Percentiles rank a stretch among this genome's conserved stretches.
Evolutionary conservation across 2,797 vertebrate species (phyloP).

Genomic region (Ctenochaetus hawaiiensis): DNA sequence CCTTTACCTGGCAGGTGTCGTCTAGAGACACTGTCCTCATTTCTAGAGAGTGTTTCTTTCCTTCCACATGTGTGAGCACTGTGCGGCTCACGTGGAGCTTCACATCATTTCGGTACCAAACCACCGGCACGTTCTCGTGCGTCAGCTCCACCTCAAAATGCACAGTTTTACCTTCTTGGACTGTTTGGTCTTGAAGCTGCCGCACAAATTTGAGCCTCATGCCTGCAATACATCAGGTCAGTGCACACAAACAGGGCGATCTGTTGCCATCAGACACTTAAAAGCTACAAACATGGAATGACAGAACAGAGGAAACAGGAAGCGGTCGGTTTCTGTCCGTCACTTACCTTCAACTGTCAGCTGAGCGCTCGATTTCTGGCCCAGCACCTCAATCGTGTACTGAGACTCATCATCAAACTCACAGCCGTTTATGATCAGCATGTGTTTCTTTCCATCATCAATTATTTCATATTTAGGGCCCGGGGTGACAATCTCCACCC

Average conservation of each 20-base stretch:
- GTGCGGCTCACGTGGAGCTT: slow-evolving; percentile 95
- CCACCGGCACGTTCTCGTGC: slow-evolving; percentile 91
- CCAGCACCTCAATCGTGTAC: slow-evolving; percentile 92
- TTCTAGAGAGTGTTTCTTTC: slow-evolving; percentile 92
- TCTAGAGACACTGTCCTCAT: slow-evolving; percentile 93
- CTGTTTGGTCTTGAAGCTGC: slow-evolving; percentile 92
- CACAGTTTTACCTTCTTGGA: slow-evolving; percentile 93
- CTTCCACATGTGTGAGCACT: slow-evolving; percentile 90
- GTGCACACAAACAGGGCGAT: slow-evolving; percentile 55
- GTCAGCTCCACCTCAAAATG: slow-evolving; percentile 94
- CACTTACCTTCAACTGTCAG: slow-evolving; percentile 94
- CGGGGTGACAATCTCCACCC: slow-evolving; percentile 92
- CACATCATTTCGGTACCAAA: slow-evolving; percentile 96
- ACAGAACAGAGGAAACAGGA: slow-evolving; percentile 42
- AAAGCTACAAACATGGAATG: slow-evolving; percentile 44
- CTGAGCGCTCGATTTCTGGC: slow-evolving; percentile 89
- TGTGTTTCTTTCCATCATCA: slow-evolving; percentile 95
- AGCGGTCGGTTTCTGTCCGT: background rate
- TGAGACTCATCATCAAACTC: slow-evolving; percentile 96
- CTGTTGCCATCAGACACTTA: slow-evolving; percentile 14
- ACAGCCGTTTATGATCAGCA: slow-evolving; percentile 96
- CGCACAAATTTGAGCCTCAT: slow-evolving; percentile 92
- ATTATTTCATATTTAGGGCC: slow-evolving; percentile 96
- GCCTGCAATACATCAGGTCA: slow-evolving; percentile 87
- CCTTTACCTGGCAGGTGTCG: slow-evolving; percentile 97